Percentiles rank a stretch among this genome's conserved stretches.
These are phyloP conservation scores for Eubucco bourcierii DNA, from an alignment of 2,113 vertebrate species.

Conservation along the genomic window DNA sequence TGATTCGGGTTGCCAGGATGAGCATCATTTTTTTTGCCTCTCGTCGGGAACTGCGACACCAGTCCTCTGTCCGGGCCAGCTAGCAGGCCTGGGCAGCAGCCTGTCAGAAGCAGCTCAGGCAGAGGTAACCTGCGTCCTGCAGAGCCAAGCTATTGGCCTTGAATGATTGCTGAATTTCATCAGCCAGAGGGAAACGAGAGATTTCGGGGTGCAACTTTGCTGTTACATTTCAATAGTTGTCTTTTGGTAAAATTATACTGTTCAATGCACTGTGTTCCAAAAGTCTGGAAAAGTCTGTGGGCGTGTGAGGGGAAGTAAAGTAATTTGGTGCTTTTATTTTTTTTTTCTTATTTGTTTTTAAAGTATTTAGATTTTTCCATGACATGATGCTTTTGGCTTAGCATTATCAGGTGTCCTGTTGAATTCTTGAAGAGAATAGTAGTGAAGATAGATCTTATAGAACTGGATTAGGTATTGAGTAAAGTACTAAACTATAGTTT, in stretches of 20 bases:
- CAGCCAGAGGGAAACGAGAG: accelerated
- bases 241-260: background rate
- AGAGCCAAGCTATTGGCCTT: background rate
- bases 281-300: background rate
- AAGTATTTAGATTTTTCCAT: background rate
- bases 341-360: no score
- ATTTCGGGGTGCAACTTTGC: background rate
- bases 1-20: background rate
- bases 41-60: background rate
- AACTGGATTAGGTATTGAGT: constrained; percentile 19
- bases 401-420: background rate
- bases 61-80: background rate
- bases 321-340: background rate
- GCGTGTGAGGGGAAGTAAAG: background rate
- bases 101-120: background rate
- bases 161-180: background rate
- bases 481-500: background rate
- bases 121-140: background rate
- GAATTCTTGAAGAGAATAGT: background rate
- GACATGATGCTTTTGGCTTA: background rate
- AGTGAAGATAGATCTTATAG: background rate
- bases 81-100: background rate
- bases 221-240: background rate
- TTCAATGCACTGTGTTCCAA: background rate
- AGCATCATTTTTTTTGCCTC: background rate